A percentile compares a stretch with the other conserved stretches of the same genome.
phyloP scores from a whole-genome alignment of 2,888 invertebrate species.

The Parnassius smintheus region DNA sequence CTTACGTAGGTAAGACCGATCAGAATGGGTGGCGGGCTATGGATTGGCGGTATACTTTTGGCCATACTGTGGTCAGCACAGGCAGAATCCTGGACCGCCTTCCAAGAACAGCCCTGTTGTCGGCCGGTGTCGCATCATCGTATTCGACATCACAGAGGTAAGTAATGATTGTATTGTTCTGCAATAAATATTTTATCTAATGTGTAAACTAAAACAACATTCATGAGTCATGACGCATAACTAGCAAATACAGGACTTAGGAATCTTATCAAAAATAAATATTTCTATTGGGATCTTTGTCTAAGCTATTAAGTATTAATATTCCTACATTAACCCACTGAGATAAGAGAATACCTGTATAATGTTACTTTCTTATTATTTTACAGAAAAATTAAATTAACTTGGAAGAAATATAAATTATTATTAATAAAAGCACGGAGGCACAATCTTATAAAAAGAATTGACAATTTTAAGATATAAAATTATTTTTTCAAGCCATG shows the following conservation, averaged over 20 bases:
- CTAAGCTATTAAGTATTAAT: no score
- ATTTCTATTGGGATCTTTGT: neutral
- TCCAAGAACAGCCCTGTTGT: constrained; percentile 85
- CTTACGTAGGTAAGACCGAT: constrained; percentile 39
- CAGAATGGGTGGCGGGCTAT: constrained; percentile 57
- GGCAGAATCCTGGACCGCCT: constrained; percentile 84
- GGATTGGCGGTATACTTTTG: constrained; percentile 61
- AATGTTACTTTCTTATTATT: no score
- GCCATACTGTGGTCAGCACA: constrained; percentile 68
- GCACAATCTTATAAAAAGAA: no score
- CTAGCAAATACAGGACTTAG: constrained; percentile 7
- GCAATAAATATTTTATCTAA: neutral
- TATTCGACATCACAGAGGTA: constrained; percentile 84
- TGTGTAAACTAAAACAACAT: neutral
- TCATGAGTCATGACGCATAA: constrained; percentile 4
- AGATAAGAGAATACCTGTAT: no score
- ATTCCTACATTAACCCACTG: no score
- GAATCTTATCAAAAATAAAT: constrained; percentile 17
- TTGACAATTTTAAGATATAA: no score
- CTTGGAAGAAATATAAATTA: no score
- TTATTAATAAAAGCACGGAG: no score
- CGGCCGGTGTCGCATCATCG: constrained; percentile 81
- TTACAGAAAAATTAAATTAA: no score
- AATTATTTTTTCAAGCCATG: no score
- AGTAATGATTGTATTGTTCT: constrained; percentile 35